A percentile compares a stretch with the other conserved stretches of the same genome.
phyloP scores from a whole-genome alignment of 2,888 invertebrate genomes.

The Amiota communis region DNA sequence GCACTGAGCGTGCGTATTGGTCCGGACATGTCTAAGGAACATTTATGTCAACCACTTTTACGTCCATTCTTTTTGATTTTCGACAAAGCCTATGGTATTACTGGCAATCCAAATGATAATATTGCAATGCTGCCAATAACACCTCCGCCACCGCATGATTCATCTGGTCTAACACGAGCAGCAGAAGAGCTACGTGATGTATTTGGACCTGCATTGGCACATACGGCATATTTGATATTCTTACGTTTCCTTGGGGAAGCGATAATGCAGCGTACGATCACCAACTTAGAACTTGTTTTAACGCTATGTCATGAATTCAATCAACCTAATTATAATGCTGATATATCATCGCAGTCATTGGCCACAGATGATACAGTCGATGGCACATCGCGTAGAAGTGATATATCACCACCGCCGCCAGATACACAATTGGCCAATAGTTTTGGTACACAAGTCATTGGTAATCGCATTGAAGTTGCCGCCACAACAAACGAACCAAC shows the following conservation, averaged over 20 bases:
- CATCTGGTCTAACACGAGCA: slow-evolving; percentile 71
- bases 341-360: slow-evolving; percentile 39
- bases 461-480: slow-evolving; percentile 87
- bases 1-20: slow-evolving; percentile 85
- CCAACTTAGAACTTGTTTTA: slow-evolving; percentile 85
- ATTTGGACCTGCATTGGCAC: slow-evolving; percentile 89
- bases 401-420: slow-evolving; percentile 9
- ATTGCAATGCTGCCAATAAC: slow-evolving; percentile 58
- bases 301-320: slow-evolving; percentile 85
- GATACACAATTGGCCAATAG: slow-evolving; percentile 75
- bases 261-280: slow-evolving; percentile 81
- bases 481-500: slow-evolving; percentile 30
- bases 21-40: slow-evolving; percentile 83
- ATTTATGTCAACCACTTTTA: slow-evolving; percentile 81
- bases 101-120: slow-evolving; percentile 57
- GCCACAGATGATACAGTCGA: slow-evolving; percentile 42
- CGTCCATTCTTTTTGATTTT: slow-evolving; percentile 87
- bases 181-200: slow-evolving; percentile 86
- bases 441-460: slow-evolving; percentile 88
- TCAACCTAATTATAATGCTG: slow-evolving; percentile 72
- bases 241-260: slow-evolving; percentile 82
- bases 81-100: slow-evolving; percentile 77
- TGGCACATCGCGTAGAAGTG: slow-evolving; percentile 40
- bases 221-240: slow-evolving; percentile 85
- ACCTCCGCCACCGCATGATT: slow-evolving; percentile 47